Evolutionary conservation across 2,113 vertebrate species (phyloP), one percentile per base, ranked within the genome.

Genomic region (Gopherus flavomarginatus): DNA sequence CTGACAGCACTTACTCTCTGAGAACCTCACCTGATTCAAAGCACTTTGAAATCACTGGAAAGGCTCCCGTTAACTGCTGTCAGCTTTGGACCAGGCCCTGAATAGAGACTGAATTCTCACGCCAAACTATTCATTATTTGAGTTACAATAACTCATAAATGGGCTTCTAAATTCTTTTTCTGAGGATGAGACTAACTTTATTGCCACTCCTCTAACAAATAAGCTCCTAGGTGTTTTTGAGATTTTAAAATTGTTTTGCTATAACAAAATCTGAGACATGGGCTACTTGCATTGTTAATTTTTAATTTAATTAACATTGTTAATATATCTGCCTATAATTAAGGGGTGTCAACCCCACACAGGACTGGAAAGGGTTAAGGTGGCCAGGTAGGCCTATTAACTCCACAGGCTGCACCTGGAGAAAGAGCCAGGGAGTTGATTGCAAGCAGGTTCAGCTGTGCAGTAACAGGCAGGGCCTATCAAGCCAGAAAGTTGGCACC

Each of bases 41-140:
- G n/a, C 2, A 82, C 89, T n/a, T 86, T 89, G 22, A 90, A 87
- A 4, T 85, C 87, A 81, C 6, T 86, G 27, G 27, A 29, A 93
- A 91, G 42, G 83, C 24, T 89, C 0, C 2, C 13, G 29, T n/a
- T 85, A 8, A 85, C 81, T 90, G 83, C 49, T 53, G 5, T 49
- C 49, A 3, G 10, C 4, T 90, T 94, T 78, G 17, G 47, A 89
- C 69, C 31, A 69, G 35, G 65, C 8, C 19, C 42, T 84, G 31
- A 35, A 14, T 26, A 11, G 5, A 5, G 49, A 95, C 47, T 27
- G 5, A 49, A 5, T 75, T 82, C 3, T 26, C 69, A 75, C 31
- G 47, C 79, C 50, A 87, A 52, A 35, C 21, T 82, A 62, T 42
- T 84, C 19, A 69, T 69, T n/a, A n/a, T 69, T 69, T 69, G 65